Base-by-base conservation (phyloP, 2,888 invertebrate species). In the Chaitophorus viminalis region DNA sequence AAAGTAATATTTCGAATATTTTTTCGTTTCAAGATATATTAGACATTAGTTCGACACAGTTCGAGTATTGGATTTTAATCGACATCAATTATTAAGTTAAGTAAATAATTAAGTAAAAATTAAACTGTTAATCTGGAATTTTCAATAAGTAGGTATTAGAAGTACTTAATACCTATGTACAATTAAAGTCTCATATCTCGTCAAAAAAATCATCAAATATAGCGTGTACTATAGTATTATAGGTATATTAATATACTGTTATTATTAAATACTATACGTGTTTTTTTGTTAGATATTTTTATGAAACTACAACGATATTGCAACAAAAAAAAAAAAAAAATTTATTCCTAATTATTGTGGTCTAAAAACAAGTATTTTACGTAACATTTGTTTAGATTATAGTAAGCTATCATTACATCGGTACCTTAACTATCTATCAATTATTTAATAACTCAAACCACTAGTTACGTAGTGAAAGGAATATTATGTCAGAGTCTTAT, bases 331-430 rank as follows among this genome's bases (percentile, higher is more conserved):
- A 68, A 11, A 68, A 6, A 1, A 3, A 18, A 8, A 18, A 8
- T 3, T n/a, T 2, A 82, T 52, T 46, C 36, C 21, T 46, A 52
- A 52, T 82, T 81, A 81, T 29, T 52, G 33, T 29, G 46, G 18
- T 82, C 29, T n/a, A 60, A 72, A 29, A 83, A 83, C 52, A 25
- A 60, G 54, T 74, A 72, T 36, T 82, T 83, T 75, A 83, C 74
- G 74, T 82, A 82, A 82, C 54, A n/a, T 82, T 46, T 60, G 18
- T 75, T 75, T 46, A n/a, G 36, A 83, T 21, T 74, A 60, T 21
- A 14, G 60, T 31, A 18, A 60, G 54, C 74, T 82, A 31, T 82
- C 52, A 72, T 70, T 52, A 79, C 6, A 31, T 17, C 29, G 21
- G 81, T 39, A 33, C 21, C 60, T 8, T 76, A 21, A 36, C 29